Evolutionary conservation across 2,888 invertebrate genomes (phyloP), one percentile per base, ranked within the genome.

Genomic region (Archips xylosteana): DNA sequence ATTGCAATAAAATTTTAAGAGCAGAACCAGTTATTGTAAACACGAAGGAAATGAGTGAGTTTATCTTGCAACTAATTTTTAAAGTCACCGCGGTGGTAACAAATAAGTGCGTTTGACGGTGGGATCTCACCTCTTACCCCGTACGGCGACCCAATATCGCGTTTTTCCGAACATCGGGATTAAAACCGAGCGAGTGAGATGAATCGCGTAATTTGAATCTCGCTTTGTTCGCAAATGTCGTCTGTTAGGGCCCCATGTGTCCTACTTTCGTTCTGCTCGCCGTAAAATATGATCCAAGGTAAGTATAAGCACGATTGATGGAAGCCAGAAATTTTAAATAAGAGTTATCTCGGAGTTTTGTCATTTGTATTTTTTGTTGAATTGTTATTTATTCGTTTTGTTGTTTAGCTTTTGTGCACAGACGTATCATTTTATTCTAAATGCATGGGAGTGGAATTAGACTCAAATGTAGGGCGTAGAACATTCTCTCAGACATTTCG

Each of bases 151-250:
- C 90, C 88, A 89, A 90, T 90, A 90, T 87, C 89, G 83, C 82
- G 83, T 89, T 89, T 89, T 80, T 85, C 82, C 84, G 82, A 85
- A 88, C 82, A 80, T 82, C 80, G 85, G 85, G 87, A 90, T 90
- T 89, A 89, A 88, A 89, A 84, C 83, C 80, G 78, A 74, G 69
- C 75, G 65, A 23, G 82, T 79, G 87, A 86, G 87, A 91, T 90
- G 88, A 88, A 89, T 89, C 86, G 88, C 84, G 90, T 88, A 89
- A 92, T 91, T 90, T 87, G 85, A 89, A 90, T 88, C 87, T 82
- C 82, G 71, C 85, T 91, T 91, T 89, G 88, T 89, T 87, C 82
- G 76, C 83, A 83, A 83, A 87, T 87, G 87, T 88, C 87, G 85
- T 60, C 65, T 65, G 69, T 65, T 47, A 71, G 49, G 34, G 45